Evolutionary conservation across 2,888 invertebrate species (phyloP).

Genomic region (Allolobophora icterica): DNA sequence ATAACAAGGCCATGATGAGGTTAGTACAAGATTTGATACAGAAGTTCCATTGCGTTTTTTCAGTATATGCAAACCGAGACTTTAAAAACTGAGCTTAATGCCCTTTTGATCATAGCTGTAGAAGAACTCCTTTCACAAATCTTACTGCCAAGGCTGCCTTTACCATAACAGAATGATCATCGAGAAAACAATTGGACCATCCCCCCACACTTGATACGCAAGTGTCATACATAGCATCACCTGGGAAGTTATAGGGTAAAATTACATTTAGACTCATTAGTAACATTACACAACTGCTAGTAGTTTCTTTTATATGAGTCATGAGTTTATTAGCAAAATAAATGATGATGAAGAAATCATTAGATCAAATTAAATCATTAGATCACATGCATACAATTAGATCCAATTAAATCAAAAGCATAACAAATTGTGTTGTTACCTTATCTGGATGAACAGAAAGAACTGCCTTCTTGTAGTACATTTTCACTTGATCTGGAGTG

Average conservation of each 20-base stretch:
- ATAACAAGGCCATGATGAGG: background rate
- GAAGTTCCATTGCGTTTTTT: background rate
- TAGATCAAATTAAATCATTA: background rate
- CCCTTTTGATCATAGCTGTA: background rate
- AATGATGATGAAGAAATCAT: background rate
- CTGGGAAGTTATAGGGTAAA: background rate
- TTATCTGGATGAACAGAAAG: slow-evolving; percentile 98
- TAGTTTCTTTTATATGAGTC: too few relatives aligned
- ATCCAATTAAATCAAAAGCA: too few relatives aligned
- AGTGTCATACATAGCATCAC: background rate
- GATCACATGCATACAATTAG: background rate
- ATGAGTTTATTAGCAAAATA: too few relatives aligned
- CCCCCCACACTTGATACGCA: background rate
- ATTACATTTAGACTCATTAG: background rate
- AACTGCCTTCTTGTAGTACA: slow-evolving; percentile 91
- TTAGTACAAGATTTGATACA: background rate
- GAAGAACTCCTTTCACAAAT: background rate
- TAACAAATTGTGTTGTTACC: slow-evolving; percentile 70
- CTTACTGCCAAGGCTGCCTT: background rate
- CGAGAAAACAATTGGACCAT: background rate
- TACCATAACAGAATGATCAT: background rate
- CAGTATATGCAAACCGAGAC: background rate
- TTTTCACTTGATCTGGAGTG: slow-evolving; percentile 89
- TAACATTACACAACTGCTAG: too few relatives aligned
- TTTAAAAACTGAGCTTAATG: background rate